Base-by-base conservation (phyloP, 2,888 invertebrate genomes). In the Ormia ochracea region DNA sequence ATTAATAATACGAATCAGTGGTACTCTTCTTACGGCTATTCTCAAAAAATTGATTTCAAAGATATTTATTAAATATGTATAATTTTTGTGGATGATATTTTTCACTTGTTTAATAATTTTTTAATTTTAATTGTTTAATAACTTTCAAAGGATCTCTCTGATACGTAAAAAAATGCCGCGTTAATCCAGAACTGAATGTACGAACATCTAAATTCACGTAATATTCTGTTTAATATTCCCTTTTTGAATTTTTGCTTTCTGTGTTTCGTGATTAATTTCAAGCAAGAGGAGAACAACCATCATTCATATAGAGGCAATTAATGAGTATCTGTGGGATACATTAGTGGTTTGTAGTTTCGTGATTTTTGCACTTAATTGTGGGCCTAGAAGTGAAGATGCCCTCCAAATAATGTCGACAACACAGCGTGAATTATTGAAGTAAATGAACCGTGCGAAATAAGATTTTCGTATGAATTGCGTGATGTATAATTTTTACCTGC, bases 181-280 rank as follows among this genome's bases (percentile, higher is more conserved):
- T 17, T 31, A 19, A 31, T 19, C 17, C 4, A 17, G 17, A 14
- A 3, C 21, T 7, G 36, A 21, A 36, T 50, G 36, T 31, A 21
- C n/a, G n/a, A n/a, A n/a, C n/a, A 5, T 21, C 63, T 14, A 14
- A 76, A 58, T 56, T 65, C 66, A 69, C 74, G 59, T 65, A 69
- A n/a, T 43, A 54, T 61, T 31, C 36, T 23, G n/a, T 19, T 61
- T 21, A 28, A 36, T 38, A 61, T 48, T n/a, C 54, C 26, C 12
- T 28, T 41, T 43, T 45, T 54, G 19, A 10, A 12, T 61, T 31
- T 45, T 36, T 2, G 14, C n/a, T 17, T 43, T 52, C 23, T 31
- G 31, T 17, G 10, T 43, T 9, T 17, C 21, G 17, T 56, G 43
- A 41, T 38, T 38, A 17, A 3, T 41, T 54, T 43, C 17, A 33